Percentiles rank a stretch among this genome's conserved stretches.
Evolutionary conservation across 2,888 invertebrate species (phyloP).

Genomic region (Drosophila austrosaltans): DNA sequence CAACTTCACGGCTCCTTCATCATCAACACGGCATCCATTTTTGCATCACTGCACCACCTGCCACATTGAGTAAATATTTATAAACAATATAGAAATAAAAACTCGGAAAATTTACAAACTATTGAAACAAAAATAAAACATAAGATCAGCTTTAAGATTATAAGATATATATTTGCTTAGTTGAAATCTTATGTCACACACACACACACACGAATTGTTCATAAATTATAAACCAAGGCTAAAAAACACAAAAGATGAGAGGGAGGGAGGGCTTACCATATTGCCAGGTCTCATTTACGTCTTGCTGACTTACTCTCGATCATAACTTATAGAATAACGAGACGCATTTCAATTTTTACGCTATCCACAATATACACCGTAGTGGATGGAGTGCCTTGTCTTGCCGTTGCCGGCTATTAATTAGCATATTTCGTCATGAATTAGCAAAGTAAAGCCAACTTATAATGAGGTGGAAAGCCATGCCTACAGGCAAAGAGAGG

Average conservation of each 20-base stretch:
- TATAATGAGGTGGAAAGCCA: constrained; percentile 66
- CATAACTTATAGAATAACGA: constrained; percentile 19
- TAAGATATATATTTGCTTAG: no score
- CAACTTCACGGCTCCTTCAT: constrained; percentile 42
- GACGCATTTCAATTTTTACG: constrained; percentile 17
- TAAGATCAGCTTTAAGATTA: no score
- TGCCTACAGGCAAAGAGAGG: constrained; percentile 21
- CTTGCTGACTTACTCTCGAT: constrained; percentile 11
- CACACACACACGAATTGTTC: background rate
- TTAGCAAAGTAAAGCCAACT: constrained; percentile 53
- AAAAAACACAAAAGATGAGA: background rate
- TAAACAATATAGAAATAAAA: no score
- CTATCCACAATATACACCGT: background rate
- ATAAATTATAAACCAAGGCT: background rate
- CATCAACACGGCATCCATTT: constrained; percentile 6
- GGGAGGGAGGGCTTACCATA: background rate
- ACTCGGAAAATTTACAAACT: no score
- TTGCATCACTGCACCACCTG: constrained; percentile 17
- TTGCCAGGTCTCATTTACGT: background rate
- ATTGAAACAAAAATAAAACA: no score
- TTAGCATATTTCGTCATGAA: constrained; percentile 71
- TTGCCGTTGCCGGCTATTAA: constrained; percentile 55
- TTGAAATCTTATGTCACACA: background rate
- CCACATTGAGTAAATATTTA: background rate
- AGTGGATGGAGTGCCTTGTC: constrained; percentile 2